Conservation (phyloP, 2,888 invertebrate genomes). For the Holacanthella duospinosa region DNA sequence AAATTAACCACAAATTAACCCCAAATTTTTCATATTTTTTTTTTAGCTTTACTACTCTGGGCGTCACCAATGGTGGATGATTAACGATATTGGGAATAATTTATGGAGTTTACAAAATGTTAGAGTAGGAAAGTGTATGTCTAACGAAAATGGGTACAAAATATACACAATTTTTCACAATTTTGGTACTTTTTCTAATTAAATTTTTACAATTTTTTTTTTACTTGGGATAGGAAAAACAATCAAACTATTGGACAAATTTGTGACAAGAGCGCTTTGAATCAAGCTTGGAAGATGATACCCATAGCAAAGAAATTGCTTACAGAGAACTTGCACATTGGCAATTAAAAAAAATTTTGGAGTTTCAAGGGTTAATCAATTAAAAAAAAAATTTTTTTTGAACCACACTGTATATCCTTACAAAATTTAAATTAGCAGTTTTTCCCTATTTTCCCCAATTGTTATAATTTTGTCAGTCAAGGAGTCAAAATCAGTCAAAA, state of each 20-base stretch:
- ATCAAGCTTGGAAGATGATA: constrained; percentile 1
- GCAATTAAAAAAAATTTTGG: too few species aligned
- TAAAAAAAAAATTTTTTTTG: too few species aligned
- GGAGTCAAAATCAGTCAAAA: too few species aligned
- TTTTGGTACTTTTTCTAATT: too few species aligned
- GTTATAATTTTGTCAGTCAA: too few species aligned
- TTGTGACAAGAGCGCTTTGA: neutral
- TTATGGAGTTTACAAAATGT: neutral
- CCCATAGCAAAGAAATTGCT: neutral
- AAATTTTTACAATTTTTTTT: neutral
- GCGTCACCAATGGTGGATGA: constrained; percentile 9
- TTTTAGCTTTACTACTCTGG: neutral
- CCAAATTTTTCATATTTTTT: neutral
- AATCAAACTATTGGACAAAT: neutral
- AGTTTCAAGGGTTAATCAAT: too few species aligned
- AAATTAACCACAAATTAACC: neutral
- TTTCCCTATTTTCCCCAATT: too few species aligned
- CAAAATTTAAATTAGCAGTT: too few species aligned
- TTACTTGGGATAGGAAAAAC: neutral
- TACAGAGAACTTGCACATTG: too few species aligned
- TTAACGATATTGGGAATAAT: neutral
- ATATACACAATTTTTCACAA: too few species aligned
- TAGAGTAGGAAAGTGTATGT: neutral
- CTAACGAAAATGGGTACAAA: too few species aligned
- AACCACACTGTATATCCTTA: too few species aligned